Evolutionary conservation across 2,797 vertebrate species (phyloP), one percentile per base, ranked within the genome.

Genomic region (Bufotes viridis): DNA sequence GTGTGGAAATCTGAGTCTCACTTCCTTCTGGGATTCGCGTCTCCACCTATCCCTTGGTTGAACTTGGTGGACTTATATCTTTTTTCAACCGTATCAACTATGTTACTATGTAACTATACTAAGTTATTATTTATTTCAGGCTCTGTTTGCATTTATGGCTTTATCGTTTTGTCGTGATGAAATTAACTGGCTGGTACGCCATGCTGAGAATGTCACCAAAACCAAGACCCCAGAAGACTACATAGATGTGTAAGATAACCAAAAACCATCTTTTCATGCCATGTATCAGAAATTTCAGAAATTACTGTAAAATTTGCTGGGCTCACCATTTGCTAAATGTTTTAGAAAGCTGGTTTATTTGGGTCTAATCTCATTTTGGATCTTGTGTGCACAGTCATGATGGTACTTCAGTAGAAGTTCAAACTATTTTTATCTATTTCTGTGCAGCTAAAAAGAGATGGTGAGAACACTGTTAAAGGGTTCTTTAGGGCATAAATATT

Each of bases 141-240:
- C 94, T 10, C 92, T 98, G 87, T 97, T 94, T 91, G 95, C 96
- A 91, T 97, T 97, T 92, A 97, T 98, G 97, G 97, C 97, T 24
- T 92, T 98, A 91, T 97, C 97, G 0, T 98, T 98, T 90, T 96
- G 96, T 91, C 97, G 97, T 75, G 97, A 98, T 91, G 97, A 98
- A 86, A 94, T 98, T 80, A 94, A 95, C 81, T 98, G 97, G 97
- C 94, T 98, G 3, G 94, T 96, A 90, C 95, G 96, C 15, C 97
- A 98, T 90, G 92, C 96, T 67, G 97, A 98, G 82, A 97, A 97
- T 26, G 94, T 98, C 91, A 97, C 96, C 80, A 98, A 98, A 93
- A 96, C 95, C 65, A 98, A 98, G 93, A 96, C 94, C 1, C 94
- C 95, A 0, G 97, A 98, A 89, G 97, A 98, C 93, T 98, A 96